These are phyloP conservation scores for Caenorhabditis drosophilae DNA, from an alignment of 2,888 invertebrate genomes.

Conservation along the genomic window DNA sequence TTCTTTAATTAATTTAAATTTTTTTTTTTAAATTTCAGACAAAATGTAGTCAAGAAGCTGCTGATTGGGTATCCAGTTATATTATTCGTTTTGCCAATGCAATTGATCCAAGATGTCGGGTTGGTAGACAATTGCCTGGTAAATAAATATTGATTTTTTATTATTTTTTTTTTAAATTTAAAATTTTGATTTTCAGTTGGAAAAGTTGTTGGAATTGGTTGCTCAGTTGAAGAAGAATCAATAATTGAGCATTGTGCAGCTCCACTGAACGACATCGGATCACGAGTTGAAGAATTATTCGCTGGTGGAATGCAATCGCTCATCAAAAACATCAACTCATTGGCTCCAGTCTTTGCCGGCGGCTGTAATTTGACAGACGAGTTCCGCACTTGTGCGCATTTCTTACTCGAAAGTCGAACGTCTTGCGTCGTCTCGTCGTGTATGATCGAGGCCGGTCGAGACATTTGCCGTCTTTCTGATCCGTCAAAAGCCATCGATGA, in stretches of 20 bases:
- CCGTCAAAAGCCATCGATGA: conserved; percentile 64
- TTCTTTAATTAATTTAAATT: no score
- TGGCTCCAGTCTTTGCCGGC: conserved; percentile 66
- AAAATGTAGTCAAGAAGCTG: conserved; percentile 43
- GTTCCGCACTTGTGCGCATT: conserved; percentile 48
- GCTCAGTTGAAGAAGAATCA: conserved; percentile 60
- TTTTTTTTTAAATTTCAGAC: no score
- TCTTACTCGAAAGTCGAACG: conserved; percentile 40
- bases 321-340: conserved; percentile 64
- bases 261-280: conserved; percentile 62
- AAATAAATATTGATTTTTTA: no score
- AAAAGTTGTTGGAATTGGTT: conserved; percentile 57
- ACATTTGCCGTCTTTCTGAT: conserved; percentile 61
- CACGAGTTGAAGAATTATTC: conserved; percentile 50
- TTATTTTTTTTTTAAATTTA: no score
- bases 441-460: conserved; percentile 61
- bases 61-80: conserved; percentile 55
- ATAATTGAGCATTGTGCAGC: conserved; percentile 65
- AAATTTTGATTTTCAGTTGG: no score
- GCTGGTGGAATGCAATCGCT: conserved; percentile 57
- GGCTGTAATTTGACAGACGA: conserved; percentile 62
- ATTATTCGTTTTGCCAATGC: conserved; percentile 62
- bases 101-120: conserved; percentile 60
- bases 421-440: conserved; percentile 63
- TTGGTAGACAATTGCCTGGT: conserved; percentile 51